These are phyloP conservation scores for Nylanderia fulva DNA, from an alignment of 1,140 invertebrate species.

Conservation along the genomic window DNA sequence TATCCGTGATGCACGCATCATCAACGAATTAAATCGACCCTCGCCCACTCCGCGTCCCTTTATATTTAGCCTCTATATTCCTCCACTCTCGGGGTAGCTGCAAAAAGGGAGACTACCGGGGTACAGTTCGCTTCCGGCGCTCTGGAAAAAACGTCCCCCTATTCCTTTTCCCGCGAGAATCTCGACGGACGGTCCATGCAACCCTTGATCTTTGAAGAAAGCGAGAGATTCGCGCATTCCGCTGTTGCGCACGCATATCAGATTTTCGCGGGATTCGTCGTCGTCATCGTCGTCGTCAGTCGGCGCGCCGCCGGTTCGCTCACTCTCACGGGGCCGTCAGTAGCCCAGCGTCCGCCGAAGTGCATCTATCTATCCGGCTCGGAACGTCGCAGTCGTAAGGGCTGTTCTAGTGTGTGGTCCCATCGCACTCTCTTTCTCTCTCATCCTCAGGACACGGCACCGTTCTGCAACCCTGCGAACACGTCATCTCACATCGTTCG, in stretches of 20 bases:
- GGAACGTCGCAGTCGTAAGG: slow-evolving; percentile 2
- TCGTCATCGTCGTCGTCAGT: slow-evolving; percentile 2
- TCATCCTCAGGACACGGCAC: slow-evolving; percentile 4
- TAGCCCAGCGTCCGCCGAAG: slow-evolving; percentile 71
- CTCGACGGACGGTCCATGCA: not conserved
- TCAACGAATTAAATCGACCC: not conserved
- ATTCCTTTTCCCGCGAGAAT: not conserved
- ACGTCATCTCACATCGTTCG: not conserved
- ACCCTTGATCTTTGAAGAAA: slow-evolving; percentile 19
- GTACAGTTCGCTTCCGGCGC: slow-evolving; percentile 13
- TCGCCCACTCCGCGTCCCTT: not conserved
- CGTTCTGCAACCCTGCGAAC: not conserved
- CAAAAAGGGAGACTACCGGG: slow-evolving; percentile 16
- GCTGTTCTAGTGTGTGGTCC: slow-evolving; percentile 16
- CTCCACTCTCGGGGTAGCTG: not conserved
- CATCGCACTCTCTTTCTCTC: not conserved
- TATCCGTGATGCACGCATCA: not conserved
- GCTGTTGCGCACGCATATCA: slow-evolving; percentile 67
- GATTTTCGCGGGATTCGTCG: slow-evolving; percentile 73
- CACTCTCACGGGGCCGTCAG: slow-evolving; percentile 59
- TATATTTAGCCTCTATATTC: not conserved
- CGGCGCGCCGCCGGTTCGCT: slow-evolving; percentile 22
- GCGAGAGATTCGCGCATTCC: slow-evolving; percentile 45
- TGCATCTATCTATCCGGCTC: slow-evolving; percentile 54
- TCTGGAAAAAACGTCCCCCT: not conserved